phyloP scores from a whole-genome alignment of 2,113 vertebrate genomes.

The Orientallactaga bullata region DNA sequence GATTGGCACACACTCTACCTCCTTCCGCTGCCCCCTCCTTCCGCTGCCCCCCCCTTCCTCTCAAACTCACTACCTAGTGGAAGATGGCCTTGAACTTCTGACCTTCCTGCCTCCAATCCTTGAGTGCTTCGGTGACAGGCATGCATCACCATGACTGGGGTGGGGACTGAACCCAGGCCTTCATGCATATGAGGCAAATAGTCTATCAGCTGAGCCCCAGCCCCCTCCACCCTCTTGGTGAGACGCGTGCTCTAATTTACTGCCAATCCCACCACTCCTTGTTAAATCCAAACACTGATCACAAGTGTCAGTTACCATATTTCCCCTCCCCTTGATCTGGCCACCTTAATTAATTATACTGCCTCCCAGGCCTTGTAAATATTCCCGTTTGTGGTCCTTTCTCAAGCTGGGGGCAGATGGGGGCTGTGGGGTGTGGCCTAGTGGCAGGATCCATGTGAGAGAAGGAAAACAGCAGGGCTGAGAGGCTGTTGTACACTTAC shows the following conservation, averaged over 20 bases:
- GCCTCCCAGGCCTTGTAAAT: neutral
- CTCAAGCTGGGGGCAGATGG: neutral
- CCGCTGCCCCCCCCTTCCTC: too few species aligned
- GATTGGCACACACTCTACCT: too few species aligned
- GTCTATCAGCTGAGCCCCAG: neutral
- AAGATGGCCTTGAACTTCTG: neutral
- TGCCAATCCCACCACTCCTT: accelerated
- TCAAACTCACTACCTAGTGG: neutral
- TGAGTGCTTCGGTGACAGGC: neutral
- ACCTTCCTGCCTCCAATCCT: neutral
- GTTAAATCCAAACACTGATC: neutral
- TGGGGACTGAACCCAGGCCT: neutral
- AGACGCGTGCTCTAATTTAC: accelerated
- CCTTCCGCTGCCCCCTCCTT: too few species aligned
- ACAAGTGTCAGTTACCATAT: neutral
- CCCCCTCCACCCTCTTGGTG: neutral
- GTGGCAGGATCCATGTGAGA: too few species aligned
- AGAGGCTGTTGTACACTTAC: neutral
- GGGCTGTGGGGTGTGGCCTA: neutral
- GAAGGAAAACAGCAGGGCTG: accelerated
- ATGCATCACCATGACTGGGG: neutral
- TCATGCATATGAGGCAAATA: too few species aligned
- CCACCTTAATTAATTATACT: neutral
- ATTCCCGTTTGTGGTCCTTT: neutral
- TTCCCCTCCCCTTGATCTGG: neutral